Base-by-base conservation (phyloP, 2,797 vertebrate species). In the Halcyon chelicuti region DNA sequence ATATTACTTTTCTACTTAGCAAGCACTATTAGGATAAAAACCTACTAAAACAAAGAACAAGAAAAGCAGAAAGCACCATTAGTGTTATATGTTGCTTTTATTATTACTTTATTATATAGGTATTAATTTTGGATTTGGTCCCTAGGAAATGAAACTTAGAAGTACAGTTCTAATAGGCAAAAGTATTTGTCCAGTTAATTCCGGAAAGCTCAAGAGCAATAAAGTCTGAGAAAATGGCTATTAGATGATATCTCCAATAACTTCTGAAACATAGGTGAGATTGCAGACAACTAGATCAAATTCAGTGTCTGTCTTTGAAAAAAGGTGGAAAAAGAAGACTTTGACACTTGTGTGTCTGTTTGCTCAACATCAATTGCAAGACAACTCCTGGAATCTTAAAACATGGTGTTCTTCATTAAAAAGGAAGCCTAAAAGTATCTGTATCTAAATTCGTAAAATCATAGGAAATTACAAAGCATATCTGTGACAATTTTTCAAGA, bases 1-100 rank as follows among this genome's bases (percentile, higher is more conserved):
- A 58, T 46, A 28, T 16, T 77, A 26, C 31, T 86, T 94, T 95
- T 92, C 37, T 74, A 75, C 75, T 88, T 94, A 65, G 54, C 39
- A 51, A 90, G 28, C 75, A 76, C 39, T 87, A 61, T 88, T 21
- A 61, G 47, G 62, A 76, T 37, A 83, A 85, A 68, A 77, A 78
- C 62, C 26, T 46, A 54, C 46, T 31, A 51, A 83, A 73, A 86
- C 58, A 54, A 81, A 84, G 58, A 91, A 65, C 46, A 46, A 26
- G 66, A 88, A 70, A 87, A 67, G 33, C 4, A 85, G 61, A 91
- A 80, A 88, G 12, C 21, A 19, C 18, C 11, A 1, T 25, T 33
- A 77, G 74, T 22, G 3, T 37, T 63, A 52, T 55, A 31, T 94
- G 29, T 7, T 55, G 16, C 29, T 63, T 7, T 55, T 44, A 29